Base-by-base conservation (phyloP, 2,113 vertebrate species). In the Strigops habroptila region DNA sequence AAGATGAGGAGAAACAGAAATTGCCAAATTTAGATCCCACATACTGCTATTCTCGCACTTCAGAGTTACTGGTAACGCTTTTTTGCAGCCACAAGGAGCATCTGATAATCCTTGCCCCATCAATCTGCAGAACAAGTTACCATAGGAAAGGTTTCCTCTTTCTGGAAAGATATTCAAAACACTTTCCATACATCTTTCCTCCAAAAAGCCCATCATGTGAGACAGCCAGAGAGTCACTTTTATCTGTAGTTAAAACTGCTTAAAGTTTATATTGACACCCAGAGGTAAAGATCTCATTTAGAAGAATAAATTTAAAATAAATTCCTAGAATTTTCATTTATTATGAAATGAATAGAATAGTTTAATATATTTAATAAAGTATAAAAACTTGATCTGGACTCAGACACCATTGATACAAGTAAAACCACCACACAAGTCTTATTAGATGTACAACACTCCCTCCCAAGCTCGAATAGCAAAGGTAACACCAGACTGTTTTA, bases 1-100 rank as follows among this genome's bases (percentile, higher is more conserved):
- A 64, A 60, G 62, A 92, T 57, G 81, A 95, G 60, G 30, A 68
- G 62, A 95, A 95, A 53, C 55, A 91, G 44, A 31, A 95, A 80
- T 23, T 1, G 2, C 79, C 79, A 63, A 88, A 83, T 82, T 94
- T 93, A 97, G 79, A 90, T 51, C 53, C 44, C 13, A 6, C 24
- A 37, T 44, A 62, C 23, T 52, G 59, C 86, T 84, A 7, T 51
- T 87, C 49, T 44, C 0, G 0, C 48, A 44, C 76, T 90, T 74
- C 88, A 44, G 37, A 59, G 28, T 92, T 80, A 77, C 84, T 52
- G 70, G 74, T 79, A 77, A 80, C 19, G 7, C 10, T 62, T 73
- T 81, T 85, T 59, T 80, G 43, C 71, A 28, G 67, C 43, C 37
- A 73, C 62, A 25, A 51, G 2, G 27, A 90, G 59, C 55, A 23